Conservation (phyloP, 2,113 vertebrate genomes). For the Myrmecobius fasciatus region DNA sequence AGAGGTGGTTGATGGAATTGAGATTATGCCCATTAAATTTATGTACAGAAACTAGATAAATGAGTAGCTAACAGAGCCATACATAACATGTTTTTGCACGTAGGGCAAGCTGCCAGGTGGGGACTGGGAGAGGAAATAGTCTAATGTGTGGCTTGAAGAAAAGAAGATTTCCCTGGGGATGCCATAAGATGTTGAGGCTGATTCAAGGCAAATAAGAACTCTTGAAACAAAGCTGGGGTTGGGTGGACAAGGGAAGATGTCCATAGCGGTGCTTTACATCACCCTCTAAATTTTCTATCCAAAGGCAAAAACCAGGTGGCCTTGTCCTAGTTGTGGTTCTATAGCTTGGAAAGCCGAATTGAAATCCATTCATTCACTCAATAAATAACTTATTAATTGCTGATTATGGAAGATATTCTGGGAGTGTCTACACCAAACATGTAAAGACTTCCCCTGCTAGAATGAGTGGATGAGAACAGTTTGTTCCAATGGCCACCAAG, state of each 20-base stretch:
- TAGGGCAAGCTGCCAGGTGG: neutral
- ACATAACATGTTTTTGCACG: neutral
- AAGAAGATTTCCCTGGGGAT: neutral
- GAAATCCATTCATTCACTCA: neutral
- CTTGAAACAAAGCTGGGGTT: neutral
- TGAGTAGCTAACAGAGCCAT: neutral
- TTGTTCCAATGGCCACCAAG: too few relatives aligned
- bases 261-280: neutral
- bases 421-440: too few relatives aligned
- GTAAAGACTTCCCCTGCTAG: too few relatives aligned
- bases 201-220: neutral
- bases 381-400: neutral
- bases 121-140: neutral
- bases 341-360: neutral
- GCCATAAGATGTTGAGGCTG: neutral
- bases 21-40: slow-evolving; percentile 30
- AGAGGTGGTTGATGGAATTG: slow-evolving; percentile 20
- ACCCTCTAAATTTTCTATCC: neutral
- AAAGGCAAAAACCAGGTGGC: neutral
- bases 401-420: neutral
- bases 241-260: neutral
- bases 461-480: too few relatives aligned
- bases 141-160: neutral
- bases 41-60: neutral
- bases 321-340: neutral